Conservation (phyloP, 2,797 vertebrate species). For the Sitta carolinensis region DNA sequence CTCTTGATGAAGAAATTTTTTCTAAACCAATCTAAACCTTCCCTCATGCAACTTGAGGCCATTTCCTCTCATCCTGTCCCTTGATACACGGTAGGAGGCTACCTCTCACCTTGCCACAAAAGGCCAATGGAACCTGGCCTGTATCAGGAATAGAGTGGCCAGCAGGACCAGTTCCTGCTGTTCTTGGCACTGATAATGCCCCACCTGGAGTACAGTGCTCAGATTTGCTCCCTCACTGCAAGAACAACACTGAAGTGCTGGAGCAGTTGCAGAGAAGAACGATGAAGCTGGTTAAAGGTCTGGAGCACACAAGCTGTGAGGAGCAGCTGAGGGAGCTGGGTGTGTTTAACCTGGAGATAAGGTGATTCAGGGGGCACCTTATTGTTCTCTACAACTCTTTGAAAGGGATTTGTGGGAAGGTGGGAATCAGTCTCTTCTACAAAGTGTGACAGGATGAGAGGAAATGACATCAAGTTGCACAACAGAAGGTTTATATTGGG, state of each 20-base stretch:
- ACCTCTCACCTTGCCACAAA: background rate
- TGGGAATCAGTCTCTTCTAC: background rate
- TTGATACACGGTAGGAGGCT: background rate
- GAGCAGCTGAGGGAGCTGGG: background rate
- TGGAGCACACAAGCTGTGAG: background rate
- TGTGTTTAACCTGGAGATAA: background rate
- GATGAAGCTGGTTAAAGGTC: background rate
- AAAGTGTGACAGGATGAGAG: background rate
- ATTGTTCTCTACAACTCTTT: too few species aligned
- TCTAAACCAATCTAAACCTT: background rate
- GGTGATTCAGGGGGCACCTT: too few species aligned
- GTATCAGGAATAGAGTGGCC: background rate
- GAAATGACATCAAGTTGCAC: background rate
- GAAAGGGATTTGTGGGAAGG: background rate
- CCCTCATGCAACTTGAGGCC: background rate
- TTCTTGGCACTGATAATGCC: background rate
- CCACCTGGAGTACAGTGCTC: background rate
- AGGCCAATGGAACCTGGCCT: background rate
- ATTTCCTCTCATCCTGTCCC: background rate
- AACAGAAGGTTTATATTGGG: background rate
- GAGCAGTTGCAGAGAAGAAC: background rate
- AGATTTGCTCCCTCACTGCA: background rate
- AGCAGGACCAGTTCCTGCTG: background rate
- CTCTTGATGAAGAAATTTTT: background rate
- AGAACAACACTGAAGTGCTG: background rate